Conservation (phyloP, 2,797 vertebrate genomes). For the Enoplosus armatus region DNA sequence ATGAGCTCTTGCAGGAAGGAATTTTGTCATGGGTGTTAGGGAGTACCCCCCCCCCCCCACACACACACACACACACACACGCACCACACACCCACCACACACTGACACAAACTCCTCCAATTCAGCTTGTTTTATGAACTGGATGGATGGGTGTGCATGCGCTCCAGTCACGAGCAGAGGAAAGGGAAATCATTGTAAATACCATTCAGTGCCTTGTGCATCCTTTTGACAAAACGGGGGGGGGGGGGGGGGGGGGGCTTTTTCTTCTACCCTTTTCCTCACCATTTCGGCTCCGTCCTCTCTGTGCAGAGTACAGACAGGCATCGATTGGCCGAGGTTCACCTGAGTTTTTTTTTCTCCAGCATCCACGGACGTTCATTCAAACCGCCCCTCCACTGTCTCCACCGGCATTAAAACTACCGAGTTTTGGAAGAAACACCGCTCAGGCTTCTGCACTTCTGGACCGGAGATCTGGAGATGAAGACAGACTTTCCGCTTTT, state of each 20-base stretch:
- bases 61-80: constrained; percentile 25
- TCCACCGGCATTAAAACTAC: constrained; percentile 26
- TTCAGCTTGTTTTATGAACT: constrained; percentile 75
- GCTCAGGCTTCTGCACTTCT: constrained; percentile 61
- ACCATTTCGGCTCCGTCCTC: constrained; percentile 60
- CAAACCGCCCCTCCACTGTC: constrained; percentile 19
- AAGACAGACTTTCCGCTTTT: constrained; percentile 85
- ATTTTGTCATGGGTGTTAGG: constrained; percentile 64
- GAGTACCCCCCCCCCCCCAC: constrained; percentile 17
- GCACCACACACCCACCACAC: constrained; percentile 25
- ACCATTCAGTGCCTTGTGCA: constrained; percentile 83
- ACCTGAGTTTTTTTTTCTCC: constrained; percentile 68
- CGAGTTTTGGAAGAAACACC: constrained; percentile 10
- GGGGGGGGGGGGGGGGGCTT: not conserved
- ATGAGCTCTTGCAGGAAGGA: constrained; percentile 62
- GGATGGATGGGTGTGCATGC: constrained; percentile 68
- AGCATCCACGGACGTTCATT: constrained; percentile 61
- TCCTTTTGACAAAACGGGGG: constrained; percentile 74
- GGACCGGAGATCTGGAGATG: constrained; percentile 88
- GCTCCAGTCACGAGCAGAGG: constrained; percentile 83
- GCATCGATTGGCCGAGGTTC: constrained; percentile 63
- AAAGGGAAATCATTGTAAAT: constrained; percentile 89
- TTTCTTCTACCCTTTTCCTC: constrained; percentile 44
- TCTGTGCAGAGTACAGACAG: constrained; percentile 35
- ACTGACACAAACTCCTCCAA: constrained; percentile 24